Percentiles rank a stretch among this genome's conserved stretches.
Evolutionary conservation across 2,113 vertebrate species (phyloP).

Genomic region (Neogobius melanostomus): DNA sequence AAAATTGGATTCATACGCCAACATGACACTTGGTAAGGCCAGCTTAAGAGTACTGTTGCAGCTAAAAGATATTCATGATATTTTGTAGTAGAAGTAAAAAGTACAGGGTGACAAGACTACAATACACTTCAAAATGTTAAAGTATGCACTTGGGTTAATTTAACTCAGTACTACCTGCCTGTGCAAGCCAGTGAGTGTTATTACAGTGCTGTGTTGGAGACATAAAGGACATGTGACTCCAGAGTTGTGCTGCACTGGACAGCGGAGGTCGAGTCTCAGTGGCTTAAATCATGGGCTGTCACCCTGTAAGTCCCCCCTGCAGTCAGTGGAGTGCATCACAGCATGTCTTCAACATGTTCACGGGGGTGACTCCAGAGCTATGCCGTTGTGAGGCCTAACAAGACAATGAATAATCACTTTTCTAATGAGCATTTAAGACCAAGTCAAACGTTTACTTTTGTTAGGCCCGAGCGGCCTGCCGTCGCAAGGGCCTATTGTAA

Average conservation of each 20-base stretch:
- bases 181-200: neutral
- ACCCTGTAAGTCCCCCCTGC: neutral
- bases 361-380: neutral
- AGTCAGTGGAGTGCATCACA: neutral
- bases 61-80: too few species aligned
- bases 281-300: slow-evolving; percentile 10
- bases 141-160: neutral
- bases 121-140: too few species aligned
- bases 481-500: too few species aligned
- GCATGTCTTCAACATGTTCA: neutral
- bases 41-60: too few species aligned
- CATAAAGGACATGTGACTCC: neutral
- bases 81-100: too few species aligned
- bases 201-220: neutral
- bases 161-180: neutral
- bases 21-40: too few species aligned
- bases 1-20: too few species aligned
- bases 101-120: too few species aligned
- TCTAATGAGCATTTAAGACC: neutral
- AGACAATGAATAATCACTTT: neutral
- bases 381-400: neutral
- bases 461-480: too few species aligned
- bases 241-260: neutral
- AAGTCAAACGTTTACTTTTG: neutral
- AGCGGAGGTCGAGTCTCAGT: neutral